Percentiles rank a stretch among this genome's conserved stretches.
Conservation (phyloP, 2,888 invertebrate genomes). For the Helobdella robusta region DNA sequence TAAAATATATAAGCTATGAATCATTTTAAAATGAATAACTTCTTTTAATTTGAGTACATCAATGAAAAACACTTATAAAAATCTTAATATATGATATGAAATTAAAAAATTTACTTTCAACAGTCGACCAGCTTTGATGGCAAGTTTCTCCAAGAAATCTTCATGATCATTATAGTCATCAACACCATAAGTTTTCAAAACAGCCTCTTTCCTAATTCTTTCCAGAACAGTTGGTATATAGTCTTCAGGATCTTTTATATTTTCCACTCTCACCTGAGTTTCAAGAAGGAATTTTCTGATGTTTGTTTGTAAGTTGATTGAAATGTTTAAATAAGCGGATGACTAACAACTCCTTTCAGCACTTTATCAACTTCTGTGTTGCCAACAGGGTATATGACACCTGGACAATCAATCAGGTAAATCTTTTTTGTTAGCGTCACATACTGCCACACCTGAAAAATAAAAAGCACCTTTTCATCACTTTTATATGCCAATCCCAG, state of each 20-base stretch:
- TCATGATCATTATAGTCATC: conserved; percentile 65
- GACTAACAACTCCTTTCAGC: conserved; percentile 77
- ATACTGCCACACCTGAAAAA: conserved; percentile 82
- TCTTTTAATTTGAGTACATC: no score
- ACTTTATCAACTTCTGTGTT: conserved; percentile 80
- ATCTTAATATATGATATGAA: no score
- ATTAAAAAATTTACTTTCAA: conserved; percentile 58
- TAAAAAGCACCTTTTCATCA: conserved; percentile 7
- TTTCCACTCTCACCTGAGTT: conserved; percentile 69
- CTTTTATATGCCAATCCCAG: neutral
- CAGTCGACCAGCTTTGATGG: conserved; percentile 74
- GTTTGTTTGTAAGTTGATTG: no score
- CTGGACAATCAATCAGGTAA: conserved; percentile 95
- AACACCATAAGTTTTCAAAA: conserved; percentile 57
- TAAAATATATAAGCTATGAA: no score
- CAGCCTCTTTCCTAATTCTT: conserved; percentile 57
- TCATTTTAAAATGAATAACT: no score
- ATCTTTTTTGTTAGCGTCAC: conserved; percentile 93
- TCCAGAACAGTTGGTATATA: conserved; percentile 77
- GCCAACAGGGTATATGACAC: conserved; percentile 90
- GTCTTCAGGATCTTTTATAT: conserved; percentile 85
- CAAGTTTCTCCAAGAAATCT: conserved; percentile 84
- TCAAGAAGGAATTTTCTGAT: no score
- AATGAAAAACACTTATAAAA: no score
- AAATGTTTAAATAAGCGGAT: no score